Evolutionary conservation across 2,797 vertebrate species (phyloP).

Genomic region (Hylomyscus alleni): DNA sequence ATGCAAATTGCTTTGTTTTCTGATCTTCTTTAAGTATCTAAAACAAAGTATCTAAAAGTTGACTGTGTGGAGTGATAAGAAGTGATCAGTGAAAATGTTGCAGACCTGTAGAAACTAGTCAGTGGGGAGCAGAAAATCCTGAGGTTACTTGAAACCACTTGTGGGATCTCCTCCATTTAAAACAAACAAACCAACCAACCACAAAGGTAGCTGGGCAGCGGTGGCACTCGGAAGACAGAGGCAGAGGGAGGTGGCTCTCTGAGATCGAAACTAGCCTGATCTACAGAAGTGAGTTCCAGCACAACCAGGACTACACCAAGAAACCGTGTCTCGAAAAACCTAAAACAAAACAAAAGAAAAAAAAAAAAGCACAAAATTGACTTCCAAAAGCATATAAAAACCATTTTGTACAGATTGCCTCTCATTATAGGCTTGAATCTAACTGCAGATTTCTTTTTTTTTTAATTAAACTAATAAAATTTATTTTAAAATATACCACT

Average conservation of each 20-base stretch:
- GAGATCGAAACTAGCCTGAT: background rate
- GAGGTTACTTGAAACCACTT: background rate
- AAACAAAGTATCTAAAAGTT: background rate
- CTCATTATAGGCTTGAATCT: slow-evolving; percentile 15
- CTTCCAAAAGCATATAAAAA: slow-evolving; percentile 8
- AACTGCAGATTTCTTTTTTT: background rate
- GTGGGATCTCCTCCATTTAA: background rate
- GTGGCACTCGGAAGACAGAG: no score
- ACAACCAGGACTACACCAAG: background rate
- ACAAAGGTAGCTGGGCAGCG: background rate
- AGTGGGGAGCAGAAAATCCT: background rate
- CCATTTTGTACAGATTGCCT: background rate
- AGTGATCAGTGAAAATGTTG: background rate
- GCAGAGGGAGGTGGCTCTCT: background rate
- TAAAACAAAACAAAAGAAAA: background rate
- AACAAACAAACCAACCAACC: background rate
- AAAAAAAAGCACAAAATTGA: background rate
- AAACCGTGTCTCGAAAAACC: background rate
- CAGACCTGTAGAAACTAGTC: background rate
- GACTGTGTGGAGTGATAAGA: background rate
- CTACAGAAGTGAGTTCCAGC: background rate
- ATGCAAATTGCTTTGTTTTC: background rate
- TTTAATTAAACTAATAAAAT: no score
- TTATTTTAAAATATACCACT: no score
- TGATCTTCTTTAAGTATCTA: background rate